Evolutionary conservation across 1,140 invertebrate genomes (phyloP), one percentile per base, ranked within the genome.

Genomic region (Pogonus chalceus): DNA sequence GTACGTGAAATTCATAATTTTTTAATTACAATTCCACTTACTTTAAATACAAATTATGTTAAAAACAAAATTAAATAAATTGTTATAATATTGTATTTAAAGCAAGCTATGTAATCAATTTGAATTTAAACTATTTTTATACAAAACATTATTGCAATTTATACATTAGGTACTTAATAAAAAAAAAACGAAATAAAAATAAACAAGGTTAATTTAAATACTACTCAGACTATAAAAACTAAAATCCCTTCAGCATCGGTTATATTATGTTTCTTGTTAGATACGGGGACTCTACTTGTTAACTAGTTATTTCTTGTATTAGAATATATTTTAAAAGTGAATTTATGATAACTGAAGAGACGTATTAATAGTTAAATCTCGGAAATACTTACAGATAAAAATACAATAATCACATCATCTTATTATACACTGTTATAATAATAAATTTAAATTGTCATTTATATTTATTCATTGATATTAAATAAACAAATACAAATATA

Each of bases 91-190:
- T 14, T 31, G 26, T 31, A 31, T 31, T 14, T 31, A 31, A 14
- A 31, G 26, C 26, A 31, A 31, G 26, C 14, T 31, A 4, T 31
- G 26, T 43, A 10, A 4, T 16, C 9, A 16, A 43, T 12, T 43
- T 43, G 18, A 43, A 43, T 12, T 43, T 43, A 18, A 43, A 43
- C 18, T 12, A 12, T 43, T 9, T 43, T 43, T 43, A 43, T 43
- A 43, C 37, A 43, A 43, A 43, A 43, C 37, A 43, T 43, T 43
- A 43, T 43, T 43, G 37, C 37, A 43, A 43, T 43, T 43, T 43
- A 43, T 43, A 43, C 37, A 43, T 31, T 14, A 12, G 37, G 37
- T 43, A 43, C 37, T 43, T 43, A 12, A 9, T 43, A 10, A 43
- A 43, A 12, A 43, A 18, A 10, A 12, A 43, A 43, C 18, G 3